These are phyloP conservation scores for Crypturellus undulatus DNA, from an alignment of 2,113 vertebrate genomes.

Conservation along the genomic window DNA sequence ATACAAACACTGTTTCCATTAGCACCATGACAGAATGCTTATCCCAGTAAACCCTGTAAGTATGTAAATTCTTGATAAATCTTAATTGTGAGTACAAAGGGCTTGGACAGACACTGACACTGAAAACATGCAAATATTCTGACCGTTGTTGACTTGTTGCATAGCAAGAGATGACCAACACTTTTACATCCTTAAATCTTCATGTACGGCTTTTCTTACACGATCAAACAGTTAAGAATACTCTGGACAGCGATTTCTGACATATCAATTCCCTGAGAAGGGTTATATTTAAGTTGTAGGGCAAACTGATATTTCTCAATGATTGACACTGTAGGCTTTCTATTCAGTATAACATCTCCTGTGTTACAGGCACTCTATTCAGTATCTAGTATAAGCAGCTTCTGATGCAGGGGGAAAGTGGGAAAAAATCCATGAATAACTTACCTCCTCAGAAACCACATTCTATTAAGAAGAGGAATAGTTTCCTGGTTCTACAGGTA, in stretches of 20 bases:
- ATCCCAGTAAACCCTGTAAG: neutral
- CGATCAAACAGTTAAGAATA: neutral
- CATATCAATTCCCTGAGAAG: neutral
- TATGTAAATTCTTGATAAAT: neutral
- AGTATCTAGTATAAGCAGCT: neutral
- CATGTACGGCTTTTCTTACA: neutral
- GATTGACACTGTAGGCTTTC: neutral
- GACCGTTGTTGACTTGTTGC: neutral
- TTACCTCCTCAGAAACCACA: neutral
- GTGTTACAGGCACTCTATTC: neutral
- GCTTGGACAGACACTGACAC: neutral
- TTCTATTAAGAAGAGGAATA: neutral
- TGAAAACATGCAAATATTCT: neutral
- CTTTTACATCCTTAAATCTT: neutral
- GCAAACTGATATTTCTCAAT: neutral
- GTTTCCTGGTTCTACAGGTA: neutral
- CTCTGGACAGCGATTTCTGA: neutral
- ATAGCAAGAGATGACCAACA: neutral
- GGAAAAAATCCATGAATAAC: neutral
- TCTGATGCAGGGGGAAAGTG: neutral
- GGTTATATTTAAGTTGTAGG: neutral
- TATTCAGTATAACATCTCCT: neutral
- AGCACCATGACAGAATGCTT: neutral
- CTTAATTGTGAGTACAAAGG: neutral
- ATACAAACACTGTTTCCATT: neutral